Evolutionary conservation across 1,140 invertebrate species (phyloP).

Genomic region (Trichonephila clavipes): DNA sequence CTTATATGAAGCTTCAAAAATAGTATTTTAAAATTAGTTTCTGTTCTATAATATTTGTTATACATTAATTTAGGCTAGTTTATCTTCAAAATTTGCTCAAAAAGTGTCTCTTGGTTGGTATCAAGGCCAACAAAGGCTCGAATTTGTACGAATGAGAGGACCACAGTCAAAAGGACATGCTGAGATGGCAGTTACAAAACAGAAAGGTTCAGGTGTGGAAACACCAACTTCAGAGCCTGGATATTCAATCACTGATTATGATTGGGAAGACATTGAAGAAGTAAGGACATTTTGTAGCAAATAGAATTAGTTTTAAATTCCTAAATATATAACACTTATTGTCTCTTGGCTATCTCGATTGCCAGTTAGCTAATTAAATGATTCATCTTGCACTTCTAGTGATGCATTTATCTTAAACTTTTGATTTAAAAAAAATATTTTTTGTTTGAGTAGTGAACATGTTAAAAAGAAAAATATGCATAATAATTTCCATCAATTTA

Average conservation of each 20-base stretch:
- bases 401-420: no score
- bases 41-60: not conserved
- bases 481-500: no score
- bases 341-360: no score
- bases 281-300: constrained; percentile 54
- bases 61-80: constrained; percentile 86
- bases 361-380: no score
- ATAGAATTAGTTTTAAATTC: no score
- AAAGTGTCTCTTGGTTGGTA: constrained; percentile 97
- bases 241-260: constrained; percentile 79
- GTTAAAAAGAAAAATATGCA: no score
- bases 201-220: constrained; percentile 93
- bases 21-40: not conserved
- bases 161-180: constrained; percentile 97
- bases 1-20: not conserved
- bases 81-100: constrained; percentile 96
- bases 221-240: constrained; percentile 96
- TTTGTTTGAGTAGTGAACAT: no score
- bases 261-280: constrained; percentile 79
- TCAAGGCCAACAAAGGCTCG: constrained; percentile 91
- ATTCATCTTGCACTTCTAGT: no score
- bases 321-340: no score
- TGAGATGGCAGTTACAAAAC: constrained; percentile 97
- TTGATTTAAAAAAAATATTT: no score
- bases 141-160: constrained; percentile 99